Conservation (phyloP, 1,140 invertebrate genomes). For the Drosophila nannoptera region DNA sequence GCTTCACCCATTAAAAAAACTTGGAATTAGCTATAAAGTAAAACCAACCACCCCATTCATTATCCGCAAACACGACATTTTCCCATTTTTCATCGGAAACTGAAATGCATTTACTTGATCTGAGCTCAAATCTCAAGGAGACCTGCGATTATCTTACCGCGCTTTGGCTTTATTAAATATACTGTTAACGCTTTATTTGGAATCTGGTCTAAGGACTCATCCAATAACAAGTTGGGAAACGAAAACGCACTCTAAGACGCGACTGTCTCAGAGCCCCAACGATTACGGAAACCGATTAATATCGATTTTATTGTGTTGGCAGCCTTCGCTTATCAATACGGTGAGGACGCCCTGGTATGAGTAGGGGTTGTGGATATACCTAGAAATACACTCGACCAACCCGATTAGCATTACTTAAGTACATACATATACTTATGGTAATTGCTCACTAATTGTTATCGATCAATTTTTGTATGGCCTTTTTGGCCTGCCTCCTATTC, state of each 20-base stretch:
- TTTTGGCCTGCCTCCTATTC: neutral
- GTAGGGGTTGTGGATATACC: neutral
- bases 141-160: conserved; percentile 12
- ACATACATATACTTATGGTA: neutral
- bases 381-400: conserved; percentile 9
- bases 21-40: too few relatives aligned
- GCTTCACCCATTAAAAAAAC: too few relatives aligned
- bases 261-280: neutral
- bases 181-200: conserved; percentile 11
- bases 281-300: conserved; percentile 21
- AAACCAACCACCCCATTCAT: too few relatives aligned
- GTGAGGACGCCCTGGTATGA: conserved; percentile 1
- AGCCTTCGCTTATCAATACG: neutral
- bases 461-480: conserved; percentile 6
- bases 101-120: conserved; percentile 45
- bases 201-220: conserved; percentile 3
- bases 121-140: conserved; percentile 35
- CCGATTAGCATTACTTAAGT: conserved; percentile 13
- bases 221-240: neutral
- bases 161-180: conserved; percentile 2
- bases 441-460: conserved; percentile 21
- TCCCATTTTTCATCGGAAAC: conserved; percentile 3
- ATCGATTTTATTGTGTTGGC: conserved; percentile 14
- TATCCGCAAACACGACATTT: neutral
- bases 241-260: neutral